Percentiles rank a stretch among this genome's conserved stretches.
Conservation (phyloP, 2,113 vertebrate genomes). For the Bufo gargarizans region DNA sequence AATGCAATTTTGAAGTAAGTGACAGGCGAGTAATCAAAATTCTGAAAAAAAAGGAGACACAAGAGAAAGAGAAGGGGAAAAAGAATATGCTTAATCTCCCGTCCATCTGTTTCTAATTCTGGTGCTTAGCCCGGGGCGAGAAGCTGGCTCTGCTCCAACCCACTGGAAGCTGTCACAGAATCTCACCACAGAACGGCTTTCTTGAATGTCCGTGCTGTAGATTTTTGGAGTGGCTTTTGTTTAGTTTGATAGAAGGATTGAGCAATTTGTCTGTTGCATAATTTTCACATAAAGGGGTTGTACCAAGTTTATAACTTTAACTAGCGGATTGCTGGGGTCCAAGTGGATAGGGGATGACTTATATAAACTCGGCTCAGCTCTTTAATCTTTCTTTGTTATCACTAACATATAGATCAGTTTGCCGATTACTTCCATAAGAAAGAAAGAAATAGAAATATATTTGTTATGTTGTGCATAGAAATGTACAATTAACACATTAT, state of each 20-base stretch:
- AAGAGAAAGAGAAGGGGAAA: constrained; percentile 17
- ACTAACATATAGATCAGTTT: background rate
- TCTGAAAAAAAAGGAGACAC: background rate
- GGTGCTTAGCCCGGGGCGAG: constrained; percentile 32
- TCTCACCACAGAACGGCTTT: background rate
- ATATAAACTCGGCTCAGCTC: too few relatives aligned
- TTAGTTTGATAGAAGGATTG: background rate
- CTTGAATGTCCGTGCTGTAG: background rate
- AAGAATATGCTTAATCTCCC: constrained; percentile 20
- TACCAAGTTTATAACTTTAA: too few relatives aligned
- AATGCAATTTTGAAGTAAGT: constrained; percentile 3
- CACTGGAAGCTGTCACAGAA: constrained; percentile 31
- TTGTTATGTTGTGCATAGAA: too few relatives aligned
- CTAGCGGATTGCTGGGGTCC: too few relatives aligned
- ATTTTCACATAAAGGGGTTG: background rate
- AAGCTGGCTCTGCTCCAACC: constrained; percentile 37
- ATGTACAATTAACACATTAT: too few relatives aligned
- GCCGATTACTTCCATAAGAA: too few relatives aligned
- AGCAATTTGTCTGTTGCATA: background rate
- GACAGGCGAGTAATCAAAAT: constrained; percentile 27
- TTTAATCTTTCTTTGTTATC: background rate
- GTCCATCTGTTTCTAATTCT: constrained; percentile 50
- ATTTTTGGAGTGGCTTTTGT: background rate
- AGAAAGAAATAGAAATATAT: too few relatives aligned
- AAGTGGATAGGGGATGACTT: too few relatives aligned